Base-by-base conservation (phyloP, 2,113 vertebrate genomes). In the Cinclus cinclus region DNA sequence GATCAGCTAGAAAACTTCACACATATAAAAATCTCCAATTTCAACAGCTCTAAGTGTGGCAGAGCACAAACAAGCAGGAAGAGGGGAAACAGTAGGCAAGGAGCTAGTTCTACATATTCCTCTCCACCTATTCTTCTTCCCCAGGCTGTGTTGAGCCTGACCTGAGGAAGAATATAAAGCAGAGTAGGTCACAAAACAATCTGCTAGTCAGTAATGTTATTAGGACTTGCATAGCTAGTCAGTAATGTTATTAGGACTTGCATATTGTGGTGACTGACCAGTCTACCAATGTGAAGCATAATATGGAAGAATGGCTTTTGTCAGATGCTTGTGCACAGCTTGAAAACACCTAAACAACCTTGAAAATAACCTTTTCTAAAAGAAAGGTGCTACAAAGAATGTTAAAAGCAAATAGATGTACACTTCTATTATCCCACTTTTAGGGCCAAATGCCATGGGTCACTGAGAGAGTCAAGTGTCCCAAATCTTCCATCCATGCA, bases 401-500 rank as follows among this genome's bases (percentile, higher is more conserved):
- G 8, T 76, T 88, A 64, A 79, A 74, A 58, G 12, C 4, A 18
- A 50, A 47, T 4, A 55, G 30, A 60, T 9, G 4, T 25, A 5
- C 19, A 33, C 62, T 60, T 69, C 2, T 56, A 22, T 49, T 33
- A 65, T 35, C 35, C 25, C 47, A 24, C 15, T 74, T 3, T 27
- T 68, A 58, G 12, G 25, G 68, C 63, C 25, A 73, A 74, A 70
- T 42, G 28, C 6, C 13, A 58, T 19, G 30, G 39, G 12, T 52
- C 56, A 68, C 14, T 30, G 31, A 87, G 10, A 49, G 37, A 50
- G 33, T 17, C 21, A 22, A 31, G 30, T 33, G 5, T 68, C 41
- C 67, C 41, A n/a, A 20, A 0, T 19, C 27, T 35, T 47, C 33
- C 52, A 52, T 13, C 49, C 2, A 2, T 7, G 28, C 42, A 31